phyloP scores from a whole-genome alignment of 2,797 vertebrate genomes.

The Karalla daura region DNA sequence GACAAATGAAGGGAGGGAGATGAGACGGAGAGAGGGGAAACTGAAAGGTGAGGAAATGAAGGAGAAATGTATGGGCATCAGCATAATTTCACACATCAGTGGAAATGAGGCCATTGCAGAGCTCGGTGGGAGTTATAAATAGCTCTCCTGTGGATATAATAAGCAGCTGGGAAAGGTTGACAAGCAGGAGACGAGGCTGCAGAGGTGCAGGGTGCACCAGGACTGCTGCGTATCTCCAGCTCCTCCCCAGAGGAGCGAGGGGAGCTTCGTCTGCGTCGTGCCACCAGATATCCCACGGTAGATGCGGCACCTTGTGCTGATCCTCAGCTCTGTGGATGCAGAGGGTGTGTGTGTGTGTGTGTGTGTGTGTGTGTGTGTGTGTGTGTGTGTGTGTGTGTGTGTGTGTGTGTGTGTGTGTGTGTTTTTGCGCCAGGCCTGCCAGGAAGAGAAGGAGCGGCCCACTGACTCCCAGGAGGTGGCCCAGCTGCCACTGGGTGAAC shows the following conservation, averaged over 20 bases:
- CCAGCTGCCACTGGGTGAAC: neutral
- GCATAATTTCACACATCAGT: slow-evolving; percentile 68
- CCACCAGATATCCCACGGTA: slow-evolving; percentile 16
- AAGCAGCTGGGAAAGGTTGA: slow-evolving; percentile 35
- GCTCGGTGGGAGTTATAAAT: slow-evolving; percentile 64
- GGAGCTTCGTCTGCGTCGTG: neutral
- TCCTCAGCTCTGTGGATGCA: slow-evolving; percentile 33
- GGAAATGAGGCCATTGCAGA: slow-evolving; percentile 73
- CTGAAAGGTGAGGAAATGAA: slow-evolving; percentile 49
- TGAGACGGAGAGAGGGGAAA: neutral
- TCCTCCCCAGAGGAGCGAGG: neutral
- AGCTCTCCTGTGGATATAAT: slow-evolving; percentile 57
- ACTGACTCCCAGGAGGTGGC: slow-evolving; percentile 42
- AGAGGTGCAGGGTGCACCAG: neutral
- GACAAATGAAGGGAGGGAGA: neutral
- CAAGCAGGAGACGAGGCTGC: neutral
- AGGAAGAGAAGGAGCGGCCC: slow-evolving; percentile 62
- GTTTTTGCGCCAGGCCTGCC: slow-evolving; percentile 46
- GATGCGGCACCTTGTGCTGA: slow-evolving; percentile 21
- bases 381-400: too few species aligned
- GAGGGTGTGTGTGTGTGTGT: slow-evolving; percentile 40
- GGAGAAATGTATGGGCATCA: slow-evolving; percentile 62
- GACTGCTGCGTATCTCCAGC: neutral
- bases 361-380: too few species aligned
- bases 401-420: too few species aligned